Evolutionary conservation across 1,140 invertebrate species (phyloP), one percentile per base, ranked within the genome.

Genomic region (Oncopeltus fasciatus): DNA sequence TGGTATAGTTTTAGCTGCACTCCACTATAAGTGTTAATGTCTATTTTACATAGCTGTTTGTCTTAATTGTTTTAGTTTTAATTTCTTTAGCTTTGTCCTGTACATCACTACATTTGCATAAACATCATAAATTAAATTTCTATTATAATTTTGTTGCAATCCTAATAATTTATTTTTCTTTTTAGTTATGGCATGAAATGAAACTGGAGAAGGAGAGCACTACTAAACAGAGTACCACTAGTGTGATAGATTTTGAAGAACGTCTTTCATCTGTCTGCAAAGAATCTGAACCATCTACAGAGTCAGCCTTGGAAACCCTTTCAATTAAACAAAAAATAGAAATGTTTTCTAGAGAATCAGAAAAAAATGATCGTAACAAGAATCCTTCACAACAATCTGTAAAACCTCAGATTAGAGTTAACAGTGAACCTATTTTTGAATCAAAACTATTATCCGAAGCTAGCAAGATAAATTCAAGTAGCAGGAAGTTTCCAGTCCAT

Each of bases 161-260:
- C 1, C 44, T 20, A 4, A 20, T 20, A n/a, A 20, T 46, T 46
- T 18, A 18, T 4, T 53, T 53, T 3, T 53, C 14, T 2, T 75
- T 76, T 49, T 69, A 82, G 76, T 81, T 86, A 72, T 85, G 83
- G 83, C 76, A 78, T 59, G 80, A 84, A 67, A 72, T 83, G 56
- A 82, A 82, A 69, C 58, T 69, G 24, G 69, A 70, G 61, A 65
- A 66, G 67, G 69, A 70, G 51, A 67, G 66, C 64, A 68, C 58
- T 29, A 62, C 26, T 2, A 65, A 65, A 29, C 60, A 65, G 38
- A 65, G 64, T 46, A 47, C 64, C 5, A 65, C 59, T 1, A 62
- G 60, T 44, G 64, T 65, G 1, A 46, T 65, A 4, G 64, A 65
- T 43, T 65, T 65, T 60, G 64, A 65, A 59, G 64, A 65, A 28